These are phyloP conservation scores for Itoplectis maculator DNA, from an alignment of 2,888 invertebrate species.

Conservation along the genomic window DNA sequence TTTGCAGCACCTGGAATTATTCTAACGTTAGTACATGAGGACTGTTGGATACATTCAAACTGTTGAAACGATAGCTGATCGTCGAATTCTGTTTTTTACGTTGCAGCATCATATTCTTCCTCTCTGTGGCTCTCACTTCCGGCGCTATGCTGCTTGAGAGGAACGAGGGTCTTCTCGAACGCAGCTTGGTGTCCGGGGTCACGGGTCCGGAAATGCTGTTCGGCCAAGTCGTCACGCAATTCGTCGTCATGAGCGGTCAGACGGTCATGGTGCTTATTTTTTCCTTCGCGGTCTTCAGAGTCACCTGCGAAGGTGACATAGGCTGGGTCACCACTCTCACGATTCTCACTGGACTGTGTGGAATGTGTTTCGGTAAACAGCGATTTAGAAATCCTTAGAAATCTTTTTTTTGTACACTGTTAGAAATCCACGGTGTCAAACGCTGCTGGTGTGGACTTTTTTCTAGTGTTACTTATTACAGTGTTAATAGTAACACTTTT, in stretches of 20 bases:
- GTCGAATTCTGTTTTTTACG: slow-evolving; percentile 26
- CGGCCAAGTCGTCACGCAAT: slow-evolving; percentile 95
- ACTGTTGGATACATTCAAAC: slow-evolving; percentile 1
- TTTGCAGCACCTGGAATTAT: slow-evolving; percentile 98
- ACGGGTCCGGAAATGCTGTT: slow-evolving; percentile 93
- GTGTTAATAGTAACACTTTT: too few relatives aligned
- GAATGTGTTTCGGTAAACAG: slow-evolving; percentile 95
- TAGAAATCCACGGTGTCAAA: too few relatives aligned
- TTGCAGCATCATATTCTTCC: slow-evolving; percentile 95
- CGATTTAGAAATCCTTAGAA: too few relatives aligned
- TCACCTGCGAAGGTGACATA: slow-evolving; percentile 92
- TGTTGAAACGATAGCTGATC: background rate
- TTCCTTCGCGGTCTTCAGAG: slow-evolving; percentile 91
- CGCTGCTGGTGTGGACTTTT: too few relatives aligned
- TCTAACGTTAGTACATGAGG: slow-evolving; percentile 88
- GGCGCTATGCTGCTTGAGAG: slow-evolving; percentile 95
- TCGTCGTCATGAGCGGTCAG: slow-evolving; percentile 94
- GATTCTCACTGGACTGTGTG: slow-evolving; percentile 94
- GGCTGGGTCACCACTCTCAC: slow-evolving; percentile 91
- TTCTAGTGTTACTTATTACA: too few relatives aligned
- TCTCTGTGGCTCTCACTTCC: slow-evolving; percentile 96
- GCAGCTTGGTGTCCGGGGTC: slow-evolving; percentile 93
- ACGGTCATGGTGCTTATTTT: slow-evolving; percentile 91
- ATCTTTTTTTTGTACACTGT: too few relatives aligned
- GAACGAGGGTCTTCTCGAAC: slow-evolving; percentile 95